These are phyloP conservation scores for Astur gentilis DNA, from an alignment of 2,113 vertebrate genomes.

Conservation along the genomic window DNA sequence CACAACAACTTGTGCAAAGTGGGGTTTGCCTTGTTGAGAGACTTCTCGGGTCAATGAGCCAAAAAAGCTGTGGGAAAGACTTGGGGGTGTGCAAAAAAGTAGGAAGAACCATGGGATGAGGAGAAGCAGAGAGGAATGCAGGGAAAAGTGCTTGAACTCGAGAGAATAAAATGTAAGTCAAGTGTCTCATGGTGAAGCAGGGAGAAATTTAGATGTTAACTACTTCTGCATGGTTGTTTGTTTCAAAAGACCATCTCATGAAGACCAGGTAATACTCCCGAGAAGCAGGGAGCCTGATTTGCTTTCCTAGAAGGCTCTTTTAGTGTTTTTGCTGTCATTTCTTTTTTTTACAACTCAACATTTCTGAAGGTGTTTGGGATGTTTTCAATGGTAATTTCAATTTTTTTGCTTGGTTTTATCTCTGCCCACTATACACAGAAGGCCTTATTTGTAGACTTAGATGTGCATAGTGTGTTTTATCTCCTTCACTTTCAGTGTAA, in stretches of 20 bases:
- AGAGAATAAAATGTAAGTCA: not conserved
- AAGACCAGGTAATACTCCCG: not conserved
- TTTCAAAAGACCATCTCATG: not conserved
- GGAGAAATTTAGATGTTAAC: not conserved
- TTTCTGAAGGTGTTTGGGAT: not conserved
- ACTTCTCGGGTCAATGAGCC: not conserved
- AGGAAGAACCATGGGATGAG: not conserved
- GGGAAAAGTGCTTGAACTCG: not conserved
- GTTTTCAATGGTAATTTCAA: not conserved
- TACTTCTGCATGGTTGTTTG: not conserved
- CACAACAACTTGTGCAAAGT: not conserved
- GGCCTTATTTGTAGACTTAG: conserved; percentile 2
- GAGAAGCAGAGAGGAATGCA: not conserved
- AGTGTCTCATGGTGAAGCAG: not conserved
- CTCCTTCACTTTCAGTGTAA: conserved; percentile 17
- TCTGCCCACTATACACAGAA: not conserved
- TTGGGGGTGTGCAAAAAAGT: not conserved
- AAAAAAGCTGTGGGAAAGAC: not conserved
- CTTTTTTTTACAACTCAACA: not conserved
- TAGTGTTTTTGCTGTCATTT: not conserved
- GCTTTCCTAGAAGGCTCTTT: not conserved
- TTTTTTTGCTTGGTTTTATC: not conserved
- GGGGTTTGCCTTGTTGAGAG: not conserved
- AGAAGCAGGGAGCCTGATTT: not conserved
- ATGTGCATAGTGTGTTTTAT: conserved; percentile 14